Evolutionary conservation across 2,888 invertebrate genomes (phyloP), one percentile per base, ranked within the genome.

Genomic region (Troides helena): DNA sequence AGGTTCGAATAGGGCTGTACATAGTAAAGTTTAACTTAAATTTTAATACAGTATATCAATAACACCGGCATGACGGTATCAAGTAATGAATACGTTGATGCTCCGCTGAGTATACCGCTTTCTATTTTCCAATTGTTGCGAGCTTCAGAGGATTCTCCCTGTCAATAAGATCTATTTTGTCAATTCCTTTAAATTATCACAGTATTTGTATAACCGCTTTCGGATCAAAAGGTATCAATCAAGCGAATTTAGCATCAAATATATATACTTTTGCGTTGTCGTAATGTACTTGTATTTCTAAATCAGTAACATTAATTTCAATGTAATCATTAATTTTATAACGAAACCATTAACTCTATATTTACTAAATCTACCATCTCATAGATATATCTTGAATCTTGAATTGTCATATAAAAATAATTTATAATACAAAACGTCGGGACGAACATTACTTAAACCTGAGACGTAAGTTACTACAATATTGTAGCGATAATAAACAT

Each of bases 81-180:
- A 57, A 39, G n/a, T 62, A 39, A 43, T 62, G 39, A 43, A n/a
- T 62, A 62, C 14, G 39, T 62, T 62, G 8, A 62, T 7, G 62
- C 39, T 62, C 30, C 2, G 39, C 21, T n/a, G 39, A 62, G 12
- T 21, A 21, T 10, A 5, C 14, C 30, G 25, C 30, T 63, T 25
- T 23, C 53, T 53, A 63, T 63, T 25, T 63, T 53, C 30, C 21
- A 39, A 8, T 53, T 53, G 12, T 25, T 23, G 30, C 53, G 25
- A 53, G 30, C 25, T 50, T 18, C 61, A 62, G 43, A 21, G 17
- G 21, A 21, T 17, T n/a, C 43, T 18, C 21, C 6, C 62, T 25
- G 53, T 63, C 50, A 17, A 25, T 53, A 25, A 43, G 23, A 36
- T 30, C 21, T 25, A 30, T 63, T 30, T 53, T 63, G 53, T 18